Evolutionary conservation across 2,888 invertebrate species (phyloP), one percentile per base, ranked within the genome.

Genomic region (Notocelia uddmanniana): DNA sequence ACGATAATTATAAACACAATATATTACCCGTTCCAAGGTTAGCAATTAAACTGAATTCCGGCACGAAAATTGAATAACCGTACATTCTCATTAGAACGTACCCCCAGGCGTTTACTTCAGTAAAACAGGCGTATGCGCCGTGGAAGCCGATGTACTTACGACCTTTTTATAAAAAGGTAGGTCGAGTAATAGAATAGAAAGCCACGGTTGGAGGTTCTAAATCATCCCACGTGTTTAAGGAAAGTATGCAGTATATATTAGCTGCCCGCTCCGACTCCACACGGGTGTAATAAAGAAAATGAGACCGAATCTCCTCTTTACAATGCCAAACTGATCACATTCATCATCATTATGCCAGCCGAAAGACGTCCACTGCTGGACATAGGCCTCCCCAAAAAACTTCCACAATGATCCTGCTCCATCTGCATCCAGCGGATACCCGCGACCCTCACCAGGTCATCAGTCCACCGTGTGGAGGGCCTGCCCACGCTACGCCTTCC

Each of bases 41-140:
- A n/a, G 63, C 63, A 63, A 63, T 63, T 63, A 63, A 63, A 63
- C 34, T 63, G 13, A 15, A 63, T 63, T 63, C 63, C 63, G 63
- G 13, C 63, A 63, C 63, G 63, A 63, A 52, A 63, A 63, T 63
- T 63, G 52, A 63, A 63, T 63, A 52, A 63, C 63, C 15, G 63
- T 63, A 63, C 52, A 41, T 59, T 52, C 48, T 52, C 63, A 52
- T 63, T 63, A 63, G 9, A 50, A 31, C 34, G 34, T 6, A 50
- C 63, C 63, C 63, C 31, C 34, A 34, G 63, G 63, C 52, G 18
- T 11, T 15, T 50, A 31, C 52, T 52, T 31, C 52, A 9, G 13
- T 52, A 19, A 34, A 63, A 50, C 18, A 19, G 48, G 15, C n/a
- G 26, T 45, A 15, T 21, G 2, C 13, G 41, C 23, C 60, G 15